phyloP scores from a whole-genome alignment of 1,140 invertebrate genomes.

The Coptotermes formosanus region DNA sequence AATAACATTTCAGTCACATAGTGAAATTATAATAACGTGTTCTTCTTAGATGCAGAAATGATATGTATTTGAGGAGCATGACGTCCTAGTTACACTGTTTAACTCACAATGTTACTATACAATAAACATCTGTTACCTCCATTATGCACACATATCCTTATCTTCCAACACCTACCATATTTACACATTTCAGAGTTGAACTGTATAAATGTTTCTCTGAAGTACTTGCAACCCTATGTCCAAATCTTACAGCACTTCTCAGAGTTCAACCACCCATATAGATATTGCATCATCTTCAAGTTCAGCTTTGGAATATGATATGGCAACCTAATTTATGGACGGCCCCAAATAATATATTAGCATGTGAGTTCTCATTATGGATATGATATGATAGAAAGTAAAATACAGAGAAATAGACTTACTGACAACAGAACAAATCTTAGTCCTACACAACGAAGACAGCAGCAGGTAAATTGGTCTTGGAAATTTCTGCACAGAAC shows the following conservation, averaged over 20 bases:
- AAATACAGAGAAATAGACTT: neutral
- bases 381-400: neutral
- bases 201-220: neutral
- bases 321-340: conserved; percentile 7
- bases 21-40: neutral
- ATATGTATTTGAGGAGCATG: neutral
- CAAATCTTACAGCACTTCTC: neutral
- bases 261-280: neutral
- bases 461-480: neutral
- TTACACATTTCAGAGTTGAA: neutral
- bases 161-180: neutral
- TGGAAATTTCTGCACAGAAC: neutral
- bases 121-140: neutral
- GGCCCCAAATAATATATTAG: neutral
- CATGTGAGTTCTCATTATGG: neutral
- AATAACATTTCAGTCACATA: neutral
- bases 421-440: neutral
- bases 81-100: neutral
- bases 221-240: neutral
- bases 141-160: neutral
- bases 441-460: neutral
- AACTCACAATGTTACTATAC: neutral
- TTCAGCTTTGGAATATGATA: neutral
- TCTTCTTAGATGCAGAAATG: neutral
- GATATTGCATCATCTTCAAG: neutral